Conservation (phyloP, 2,797 vertebrate genomes). For the Macropus fuliginosus region DNA sequence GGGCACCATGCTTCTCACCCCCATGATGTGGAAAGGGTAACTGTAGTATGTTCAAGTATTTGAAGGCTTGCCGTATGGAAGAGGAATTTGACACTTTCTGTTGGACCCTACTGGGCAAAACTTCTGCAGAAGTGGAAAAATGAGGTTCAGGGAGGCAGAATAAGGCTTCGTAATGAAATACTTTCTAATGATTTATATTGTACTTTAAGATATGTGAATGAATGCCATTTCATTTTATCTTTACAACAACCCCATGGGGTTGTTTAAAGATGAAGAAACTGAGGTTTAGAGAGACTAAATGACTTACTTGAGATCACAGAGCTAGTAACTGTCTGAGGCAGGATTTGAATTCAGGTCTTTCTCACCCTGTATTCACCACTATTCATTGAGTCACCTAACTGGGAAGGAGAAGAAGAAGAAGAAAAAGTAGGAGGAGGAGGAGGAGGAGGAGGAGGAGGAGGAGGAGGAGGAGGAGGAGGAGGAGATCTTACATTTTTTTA, state of each 20-base stretch:
- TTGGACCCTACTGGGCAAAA: not conserved
- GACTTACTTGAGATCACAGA: not conserved
- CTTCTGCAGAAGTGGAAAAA: not conserved
- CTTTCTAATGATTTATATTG: not conserved
- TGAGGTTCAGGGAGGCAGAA: not conserved
- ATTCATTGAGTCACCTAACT: too few species aligned
- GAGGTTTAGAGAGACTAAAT: not conserved
- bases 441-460: fast-evolving
- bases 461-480: fast-evolving
- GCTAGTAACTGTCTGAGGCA: not conserved
- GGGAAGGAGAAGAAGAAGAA: too few species aligned
- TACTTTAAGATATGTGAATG: not conserved
- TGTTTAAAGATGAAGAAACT: not conserved
- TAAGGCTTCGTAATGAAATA: not conserved
- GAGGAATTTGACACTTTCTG: not conserved
- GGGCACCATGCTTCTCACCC: too few species aligned
- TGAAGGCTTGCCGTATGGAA: not conserved
- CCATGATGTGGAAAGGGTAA: not conserved
- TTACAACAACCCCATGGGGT: not conserved
- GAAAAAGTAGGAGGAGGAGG: fast-evolving
- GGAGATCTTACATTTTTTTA: not conserved
- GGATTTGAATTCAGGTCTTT: not conserved
- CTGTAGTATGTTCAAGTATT: not conserved
- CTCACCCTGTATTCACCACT: not conserved
- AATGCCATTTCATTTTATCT: not conserved